phyloP scores from a whole-genome alignment of 2,888 invertebrate genomes.

The Brenthis daphne region DNA sequence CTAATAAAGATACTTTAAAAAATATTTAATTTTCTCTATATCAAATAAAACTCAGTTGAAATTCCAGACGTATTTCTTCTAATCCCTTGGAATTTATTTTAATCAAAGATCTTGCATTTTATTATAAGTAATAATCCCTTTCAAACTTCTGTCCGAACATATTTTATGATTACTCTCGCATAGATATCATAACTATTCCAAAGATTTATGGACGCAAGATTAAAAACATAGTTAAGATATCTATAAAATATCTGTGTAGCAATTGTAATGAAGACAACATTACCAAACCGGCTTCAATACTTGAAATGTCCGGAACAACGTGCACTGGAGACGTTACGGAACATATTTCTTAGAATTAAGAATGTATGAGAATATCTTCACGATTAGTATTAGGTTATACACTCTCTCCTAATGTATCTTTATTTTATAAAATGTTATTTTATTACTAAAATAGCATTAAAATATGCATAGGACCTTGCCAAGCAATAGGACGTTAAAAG shows the following conservation, averaged over 20 bases:
- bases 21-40: slow-evolving; percentile 28
- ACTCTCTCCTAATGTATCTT: background rate
- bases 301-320: slow-evolving; percentile 47
- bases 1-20: slow-evolving; percentile 27
- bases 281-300: slow-evolving; percentile 68
- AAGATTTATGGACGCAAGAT: background rate
- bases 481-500: too few species aligned
- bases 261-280: slow-evolving; percentile 78
- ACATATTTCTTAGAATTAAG: slow-evolving; percentile 48
- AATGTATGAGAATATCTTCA: slow-evolving; percentile 11
- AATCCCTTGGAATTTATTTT: slow-evolving; percentile 31
- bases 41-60: slow-evolving; percentile 30
- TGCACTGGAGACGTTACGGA: slow-evolving; percentile 46
- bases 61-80: slow-evolving; percentile 29
- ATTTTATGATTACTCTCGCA: slow-evolving; percentile 22
- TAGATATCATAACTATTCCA: background rate
- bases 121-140: slow-evolving; percentile 31
- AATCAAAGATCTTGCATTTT: slow-evolving; percentile 25
- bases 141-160: slow-evolving; percentile 16
- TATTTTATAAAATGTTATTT: too few species aligned
- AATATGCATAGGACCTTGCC: too few species aligned
- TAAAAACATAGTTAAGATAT: background rate
- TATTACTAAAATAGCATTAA: too few species aligned
- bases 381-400: background rate
- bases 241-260: slow-evolving; percentile 52